Conservation (phyloP, 2,888 invertebrate genomes). For the Hyposoter dolosus region DNA sequence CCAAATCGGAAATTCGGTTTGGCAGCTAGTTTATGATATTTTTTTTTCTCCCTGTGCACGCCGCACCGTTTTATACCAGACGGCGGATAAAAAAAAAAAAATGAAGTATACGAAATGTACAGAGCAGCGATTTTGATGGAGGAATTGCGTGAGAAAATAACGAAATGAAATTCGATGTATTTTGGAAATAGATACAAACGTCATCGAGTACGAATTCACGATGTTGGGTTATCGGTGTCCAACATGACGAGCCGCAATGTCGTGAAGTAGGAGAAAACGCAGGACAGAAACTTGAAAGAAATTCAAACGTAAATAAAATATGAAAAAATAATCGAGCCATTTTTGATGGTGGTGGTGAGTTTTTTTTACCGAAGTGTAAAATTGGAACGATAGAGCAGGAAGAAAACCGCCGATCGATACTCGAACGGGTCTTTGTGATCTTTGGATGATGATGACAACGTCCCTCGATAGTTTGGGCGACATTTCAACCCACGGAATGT, state of each 20-base stretch:
- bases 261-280: slow-evolving; percentile 53
- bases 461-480: slow-evolving; percentile 23
- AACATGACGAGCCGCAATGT: slow-evolving; percentile 39
- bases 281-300: slow-evolving; percentile 45
- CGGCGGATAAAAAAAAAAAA: no score
- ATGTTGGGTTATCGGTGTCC: neutral
- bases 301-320: neutral
- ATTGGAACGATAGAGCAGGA: slow-evolving; percentile 65
- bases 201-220: neutral
- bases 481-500: slow-evolving; percentile 23
- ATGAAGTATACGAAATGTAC: no score
- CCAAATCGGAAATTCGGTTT: no score
- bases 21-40: no score
- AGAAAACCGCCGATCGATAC: slow-evolving; percentile 53
- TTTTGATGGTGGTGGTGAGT: neutral
- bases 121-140: no score
- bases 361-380: slow-evolving; percentile 65
- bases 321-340: neutral
- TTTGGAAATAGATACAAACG: neutral
- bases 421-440: slow-evolving; percentile 60
- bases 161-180: neutral
- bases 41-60: no score
- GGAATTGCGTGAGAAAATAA: no score
- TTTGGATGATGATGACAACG: slow-evolving; percentile 1
- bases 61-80: no score